Conservation (phyloP, 2,113 vertebrate genomes). For the Sebastes fasciatus region DNA sequence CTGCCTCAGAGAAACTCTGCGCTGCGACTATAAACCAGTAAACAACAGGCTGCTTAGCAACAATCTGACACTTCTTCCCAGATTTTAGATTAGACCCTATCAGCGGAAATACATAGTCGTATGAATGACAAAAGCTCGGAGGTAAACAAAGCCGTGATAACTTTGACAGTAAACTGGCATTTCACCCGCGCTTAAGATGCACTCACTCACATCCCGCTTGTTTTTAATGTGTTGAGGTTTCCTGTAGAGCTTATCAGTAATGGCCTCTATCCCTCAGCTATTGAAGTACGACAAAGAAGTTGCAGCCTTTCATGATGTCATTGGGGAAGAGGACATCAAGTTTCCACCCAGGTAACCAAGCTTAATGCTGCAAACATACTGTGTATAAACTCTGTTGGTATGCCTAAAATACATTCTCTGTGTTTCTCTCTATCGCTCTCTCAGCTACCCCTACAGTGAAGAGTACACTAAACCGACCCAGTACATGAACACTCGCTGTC, state of each 20-base stretch:
- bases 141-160: slow-evolving; percentile 4
- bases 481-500: slow-evolving; percentile 89
- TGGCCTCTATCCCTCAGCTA: slow-evolving; percentile 72
- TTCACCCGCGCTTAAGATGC: not conserved
- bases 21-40: not conserved
- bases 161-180: not conserved
- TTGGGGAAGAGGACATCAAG: slow-evolving; percentile 83
- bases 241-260: not conserved
- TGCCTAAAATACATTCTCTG: not conserved
- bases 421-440: not conserved
- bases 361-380: not conserved
- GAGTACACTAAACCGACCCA: slow-evolving; percentile 84
- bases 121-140: not conserved
- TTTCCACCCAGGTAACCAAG: slow-evolving; percentile 86
- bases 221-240: not conserved
- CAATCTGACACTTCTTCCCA: slow-evolving; percentile 8
- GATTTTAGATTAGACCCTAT: slow-evolving; percentile 36
- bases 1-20: not conserved
- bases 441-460: slow-evolving; percentile 89
- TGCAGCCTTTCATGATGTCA: slow-evolving; percentile 76
- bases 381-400: not conserved
- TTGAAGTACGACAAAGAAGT: slow-evolving; percentile 86
- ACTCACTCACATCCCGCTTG: not conserved
- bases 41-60: slow-evolving; percentile 15
- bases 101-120: slow-evolving; percentile 4